Evolutionary conservation across 1,140 invertebrate species (phyloP).

Genomic region (Cydia fagiglandana): DNA sequence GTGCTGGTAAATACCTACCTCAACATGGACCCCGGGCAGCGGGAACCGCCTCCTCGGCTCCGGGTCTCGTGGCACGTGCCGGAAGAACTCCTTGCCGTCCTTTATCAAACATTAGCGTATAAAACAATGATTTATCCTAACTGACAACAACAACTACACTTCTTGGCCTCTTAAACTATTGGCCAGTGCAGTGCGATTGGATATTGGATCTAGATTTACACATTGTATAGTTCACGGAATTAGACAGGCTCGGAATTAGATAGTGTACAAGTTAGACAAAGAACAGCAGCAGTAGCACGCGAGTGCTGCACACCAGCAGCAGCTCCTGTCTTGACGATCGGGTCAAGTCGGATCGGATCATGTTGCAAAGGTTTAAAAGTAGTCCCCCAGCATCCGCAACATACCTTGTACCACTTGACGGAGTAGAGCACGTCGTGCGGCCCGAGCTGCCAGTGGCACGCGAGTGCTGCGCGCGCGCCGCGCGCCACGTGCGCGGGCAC

Average conservation of each 20-base stretch:
- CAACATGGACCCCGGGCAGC: constrained; percentile 82
- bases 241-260: background rate
- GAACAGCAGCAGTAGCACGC: too few relatives aligned
- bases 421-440: constrained; percentile 83
- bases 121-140: too few relatives aligned
- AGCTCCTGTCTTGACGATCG: too few relatives aligned
- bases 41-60: constrained; percentile 82
- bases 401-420: constrained; percentile 85
- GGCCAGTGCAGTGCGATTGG: too few relatives aligned
- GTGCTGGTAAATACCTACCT: constrained; percentile 79
- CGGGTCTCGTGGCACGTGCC: constrained; percentile 83
- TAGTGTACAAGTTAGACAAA: too few relatives aligned
- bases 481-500: constrained; percentile 81
- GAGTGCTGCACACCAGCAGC: constrained; percentile 43
- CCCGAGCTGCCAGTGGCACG: constrained; percentile 84
- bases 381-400: background rate
- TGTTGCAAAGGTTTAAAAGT: too few relatives aligned
- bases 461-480: constrained; percentile 80
- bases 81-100: constrained; percentile 85
- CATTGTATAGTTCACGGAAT: background rate
- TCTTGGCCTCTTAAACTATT: too few relatives aligned
- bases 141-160: too few relatives aligned
- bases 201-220: too few relatives aligned
- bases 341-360: too few relatives aligned
- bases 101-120: background rate